Conservation (phyloP, 2,888 invertebrate species). For the Scaptomyza reducta region DNA sequence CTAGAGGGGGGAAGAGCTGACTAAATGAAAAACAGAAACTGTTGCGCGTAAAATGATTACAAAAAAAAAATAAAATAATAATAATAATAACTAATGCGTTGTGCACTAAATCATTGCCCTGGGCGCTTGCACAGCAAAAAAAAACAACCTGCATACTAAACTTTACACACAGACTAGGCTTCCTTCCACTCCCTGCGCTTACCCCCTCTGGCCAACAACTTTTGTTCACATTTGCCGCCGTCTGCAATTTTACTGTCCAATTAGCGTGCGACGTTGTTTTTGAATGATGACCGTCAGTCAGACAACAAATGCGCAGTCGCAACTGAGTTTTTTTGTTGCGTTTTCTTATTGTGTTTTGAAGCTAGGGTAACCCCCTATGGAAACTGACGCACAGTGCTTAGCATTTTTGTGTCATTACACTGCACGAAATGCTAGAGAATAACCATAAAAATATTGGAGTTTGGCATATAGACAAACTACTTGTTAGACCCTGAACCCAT, state of each 20-base stretch:
- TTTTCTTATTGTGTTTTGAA: not conserved
- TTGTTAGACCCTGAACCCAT: no score
- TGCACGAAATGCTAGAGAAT: no score
- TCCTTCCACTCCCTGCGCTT: not conserved
- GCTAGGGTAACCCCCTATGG: not conserved
- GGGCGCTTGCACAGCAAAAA: not conserved
- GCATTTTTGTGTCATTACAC: no score
- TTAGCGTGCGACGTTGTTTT: conserved; percentile 73
- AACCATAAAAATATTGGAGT: no score
- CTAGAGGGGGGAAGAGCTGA: no score
- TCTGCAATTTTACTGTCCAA: conserved; percentile 74
- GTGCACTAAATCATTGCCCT: conserved; percentile 66
- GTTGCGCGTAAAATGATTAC: conserved; percentile 52
- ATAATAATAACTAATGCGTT: conserved; percentile 55
- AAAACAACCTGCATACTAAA: not conserved
- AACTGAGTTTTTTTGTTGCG: not conserved
- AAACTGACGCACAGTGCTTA: not conserved
- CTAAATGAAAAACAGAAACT: conserved; percentile 65
- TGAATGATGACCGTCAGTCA: conserved; percentile 76
- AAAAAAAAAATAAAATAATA: conserved; percentile 31
- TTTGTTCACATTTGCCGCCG: conserved; percentile 1
- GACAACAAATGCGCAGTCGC: conserved; percentile 75
- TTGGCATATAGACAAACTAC: no score
- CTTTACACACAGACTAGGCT: not conserved
- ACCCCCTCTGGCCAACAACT: not conserved